phyloP scores from a whole-genome alignment of 2,113 vertebrate genomes.

The Tachysurus fulvidraco region DNA sequence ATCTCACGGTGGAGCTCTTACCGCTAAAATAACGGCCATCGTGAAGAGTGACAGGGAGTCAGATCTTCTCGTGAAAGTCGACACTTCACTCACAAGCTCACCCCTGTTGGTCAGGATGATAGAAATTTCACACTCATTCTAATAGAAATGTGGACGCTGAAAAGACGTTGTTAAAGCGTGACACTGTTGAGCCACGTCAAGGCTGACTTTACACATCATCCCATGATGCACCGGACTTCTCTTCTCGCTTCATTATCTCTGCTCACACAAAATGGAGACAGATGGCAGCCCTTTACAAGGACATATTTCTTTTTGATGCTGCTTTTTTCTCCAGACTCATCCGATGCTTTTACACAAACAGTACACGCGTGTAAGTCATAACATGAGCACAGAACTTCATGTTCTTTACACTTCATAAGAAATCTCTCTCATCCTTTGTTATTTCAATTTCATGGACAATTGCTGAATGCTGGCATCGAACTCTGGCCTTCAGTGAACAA shows the following conservation, averaged over 20 bases:
- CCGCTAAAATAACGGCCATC: constrained; percentile 60
- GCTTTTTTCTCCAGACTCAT: background rate
- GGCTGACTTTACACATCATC: constrained; percentile 10
- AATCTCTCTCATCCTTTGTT: background rate
- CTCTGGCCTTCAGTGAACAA: background rate
- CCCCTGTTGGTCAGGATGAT: constrained; percentile 25
- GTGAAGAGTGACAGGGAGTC: constrained; percentile 65
- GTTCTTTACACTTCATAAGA: background rate
- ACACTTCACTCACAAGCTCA: constrained; percentile 61
- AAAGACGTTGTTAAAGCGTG: constrained; percentile 16
- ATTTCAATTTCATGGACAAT: background rate
- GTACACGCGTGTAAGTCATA: background rate
- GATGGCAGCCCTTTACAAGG: constrained; percentile 20
- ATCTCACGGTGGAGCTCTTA: constrained; percentile 12
- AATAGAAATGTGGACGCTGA: constrained; percentile 1
- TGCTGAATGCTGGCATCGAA: background rate
- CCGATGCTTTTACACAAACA: background rate
- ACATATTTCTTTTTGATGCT: background rate
- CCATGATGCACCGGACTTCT: constrained; percentile 5
- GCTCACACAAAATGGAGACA: constrained; percentile 2
- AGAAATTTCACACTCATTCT: constrained; percentile 27
- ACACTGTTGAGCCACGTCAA: constrained; percentile 13
- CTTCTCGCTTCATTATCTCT: background rate
- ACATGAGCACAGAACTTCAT: background rate
- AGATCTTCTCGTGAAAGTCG: constrained; percentile 59